phyloP scores from a whole-genome alignment of 30 jellyfish, hydroid and myxozoan species.

The Nemopilema nomurai region DNA sequence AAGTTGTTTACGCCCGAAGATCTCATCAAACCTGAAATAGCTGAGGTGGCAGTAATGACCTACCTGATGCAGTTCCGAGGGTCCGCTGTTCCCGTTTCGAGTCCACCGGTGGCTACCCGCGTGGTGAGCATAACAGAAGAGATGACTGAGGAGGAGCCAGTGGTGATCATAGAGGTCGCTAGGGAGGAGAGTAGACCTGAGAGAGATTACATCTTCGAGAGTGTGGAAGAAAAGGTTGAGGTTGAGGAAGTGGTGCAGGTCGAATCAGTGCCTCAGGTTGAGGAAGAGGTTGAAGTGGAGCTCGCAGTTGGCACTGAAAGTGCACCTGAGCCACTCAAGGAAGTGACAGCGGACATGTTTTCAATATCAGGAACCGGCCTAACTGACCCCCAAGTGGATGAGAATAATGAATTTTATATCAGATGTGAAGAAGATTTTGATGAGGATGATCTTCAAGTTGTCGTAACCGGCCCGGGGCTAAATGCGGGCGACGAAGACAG shows the following conservation, averaged over 20 bases:
- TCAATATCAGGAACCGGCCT: conserved; percentile 92
- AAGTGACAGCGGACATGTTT: conserved; percentile 71
- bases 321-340: conserved; percentile 37
- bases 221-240: not conserved
- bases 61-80: conserved; percentile 79
- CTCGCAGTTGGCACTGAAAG: conserved; percentile 11
- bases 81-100: conserved; percentile 12
- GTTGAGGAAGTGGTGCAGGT: conserved; percentile 1
- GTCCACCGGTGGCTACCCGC: not conserved
- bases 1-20: conserved; percentile 83
- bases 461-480: conserved; percentile 69
- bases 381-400: conserved; percentile 80
- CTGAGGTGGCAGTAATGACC: conserved; percentile 97
- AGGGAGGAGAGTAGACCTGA: not conserved
- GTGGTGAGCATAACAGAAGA: conserved; percentile 2
- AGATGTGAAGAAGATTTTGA: conserved; percentile 80
- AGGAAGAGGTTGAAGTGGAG: conserved; percentile 39
- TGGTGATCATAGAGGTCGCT: not conserved
- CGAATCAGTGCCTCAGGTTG: not conserved
- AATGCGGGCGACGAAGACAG: conserved; percentile 72
- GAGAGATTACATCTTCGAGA: not conserved
- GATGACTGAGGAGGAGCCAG: conserved; percentile 41
- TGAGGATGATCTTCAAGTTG: conserved; percentile 49
- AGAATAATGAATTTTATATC: conserved; percentile 80
- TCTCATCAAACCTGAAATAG: conserved; percentile 87